These are phyloP conservation scores for Cephus nigrinus DNA, from an alignment of 2,888 invertebrate genomes.

Conservation along the genomic window DNA sequence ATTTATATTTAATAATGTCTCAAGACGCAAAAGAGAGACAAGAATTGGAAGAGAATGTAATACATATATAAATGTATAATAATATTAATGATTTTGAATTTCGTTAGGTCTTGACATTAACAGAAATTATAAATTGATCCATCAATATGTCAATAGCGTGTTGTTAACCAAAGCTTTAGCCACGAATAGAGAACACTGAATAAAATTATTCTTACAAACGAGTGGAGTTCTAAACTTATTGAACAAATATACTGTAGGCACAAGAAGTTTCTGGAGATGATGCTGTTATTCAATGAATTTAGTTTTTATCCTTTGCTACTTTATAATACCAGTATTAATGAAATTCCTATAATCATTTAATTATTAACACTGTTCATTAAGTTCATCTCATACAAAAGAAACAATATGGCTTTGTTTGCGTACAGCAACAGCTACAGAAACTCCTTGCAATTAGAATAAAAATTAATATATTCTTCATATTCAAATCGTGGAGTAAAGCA, in stretches of 20 bases:
- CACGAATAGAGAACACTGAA: slow-evolving; percentile 24
- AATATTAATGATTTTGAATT: slow-evolving; percentile 6
- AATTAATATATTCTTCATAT: slow-evolving; percentile 44
- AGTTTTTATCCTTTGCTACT: background rate
- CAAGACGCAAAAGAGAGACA: slow-evolving; percentile 1
- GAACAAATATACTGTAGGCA: slow-evolving; percentile 27
- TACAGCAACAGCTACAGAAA: slow-evolving; percentile 26
- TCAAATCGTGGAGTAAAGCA: slow-evolving; percentile 20
- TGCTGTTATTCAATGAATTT: background rate
- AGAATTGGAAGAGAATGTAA: slow-evolving; percentile 13
- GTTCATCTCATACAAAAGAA: background rate
- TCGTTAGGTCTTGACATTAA: slow-evolving; percentile 23
- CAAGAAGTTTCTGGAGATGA: slow-evolving; percentile 29
- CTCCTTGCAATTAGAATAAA: slow-evolving; percentile 30
- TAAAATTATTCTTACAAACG: slow-evolving; percentile 42
- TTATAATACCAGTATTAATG: slow-evolving; percentile 5
- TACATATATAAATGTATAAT: slow-evolving; percentile 13
- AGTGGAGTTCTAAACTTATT: slow-evolving; percentile 19
- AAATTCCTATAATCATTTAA: background rate
- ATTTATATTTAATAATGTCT: slow-evolving; percentile 29
- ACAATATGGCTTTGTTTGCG: slow-evolving; percentile 3
- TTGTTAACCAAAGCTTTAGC: slow-evolving; percentile 43
- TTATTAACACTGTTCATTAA: background rate
- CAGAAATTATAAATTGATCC: slow-evolving; percentile 26
- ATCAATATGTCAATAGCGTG: slow-evolving; percentile 35